Evolutionary conservation across 2,888 invertebrate species (phyloP).

Genomic region (Lobophora halterata): DNA sequence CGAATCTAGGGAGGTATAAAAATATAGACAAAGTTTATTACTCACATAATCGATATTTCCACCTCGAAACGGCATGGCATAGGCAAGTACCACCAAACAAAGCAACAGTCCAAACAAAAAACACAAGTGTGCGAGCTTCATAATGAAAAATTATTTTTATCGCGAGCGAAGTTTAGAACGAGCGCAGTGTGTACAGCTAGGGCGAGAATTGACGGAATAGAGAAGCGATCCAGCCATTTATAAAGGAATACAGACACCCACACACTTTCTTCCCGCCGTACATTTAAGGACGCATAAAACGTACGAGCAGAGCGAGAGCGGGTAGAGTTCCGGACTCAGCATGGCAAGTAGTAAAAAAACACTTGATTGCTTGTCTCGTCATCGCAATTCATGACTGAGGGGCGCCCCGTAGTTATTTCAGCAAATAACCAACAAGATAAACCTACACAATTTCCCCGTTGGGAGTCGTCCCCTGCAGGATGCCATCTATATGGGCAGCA

Average conservation of each 20-base stretch:
- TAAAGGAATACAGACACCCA: conserved; percentile 58
- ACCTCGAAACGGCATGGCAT: conserved; percentile 51
- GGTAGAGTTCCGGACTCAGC: conserved; percentile 6
- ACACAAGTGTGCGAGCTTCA: conserved; percentile 49
- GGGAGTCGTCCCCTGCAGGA: too few species aligned
- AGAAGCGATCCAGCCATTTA: conserved; percentile 49
- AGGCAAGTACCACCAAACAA: conserved; percentile 42
- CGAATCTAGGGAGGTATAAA: background rate
- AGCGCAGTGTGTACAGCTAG: conserved; percentile 39
- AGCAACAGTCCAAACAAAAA: conserved; percentile 48
- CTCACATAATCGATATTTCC: conserved; percentile 71
- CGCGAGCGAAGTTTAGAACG: conserved; percentile 18
- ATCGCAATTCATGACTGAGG: too few species aligned
- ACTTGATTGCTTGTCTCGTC: too few species aligned
- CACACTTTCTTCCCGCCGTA: conserved; percentile 55
- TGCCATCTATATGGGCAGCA: too few species aligned
- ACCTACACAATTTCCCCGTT: too few species aligned
- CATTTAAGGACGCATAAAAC: conserved; percentile 20
- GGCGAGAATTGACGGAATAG: conserved; percentile 56
- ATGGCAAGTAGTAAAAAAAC: too few species aligned
- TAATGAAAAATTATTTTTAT: conserved; percentile 26
- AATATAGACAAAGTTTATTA: conserved; percentile 23
- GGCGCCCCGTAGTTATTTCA: too few species aligned
- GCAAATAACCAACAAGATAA: too few species aligned
- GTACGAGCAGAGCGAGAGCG: conserved; percentile 20